A percentile compares a stretch with the other conserved stretches of the same genome.
Evolutionary conservation across 1,140 invertebrate genomes (phyloP).

Genomic region (Chymomyza costata): DNA sequence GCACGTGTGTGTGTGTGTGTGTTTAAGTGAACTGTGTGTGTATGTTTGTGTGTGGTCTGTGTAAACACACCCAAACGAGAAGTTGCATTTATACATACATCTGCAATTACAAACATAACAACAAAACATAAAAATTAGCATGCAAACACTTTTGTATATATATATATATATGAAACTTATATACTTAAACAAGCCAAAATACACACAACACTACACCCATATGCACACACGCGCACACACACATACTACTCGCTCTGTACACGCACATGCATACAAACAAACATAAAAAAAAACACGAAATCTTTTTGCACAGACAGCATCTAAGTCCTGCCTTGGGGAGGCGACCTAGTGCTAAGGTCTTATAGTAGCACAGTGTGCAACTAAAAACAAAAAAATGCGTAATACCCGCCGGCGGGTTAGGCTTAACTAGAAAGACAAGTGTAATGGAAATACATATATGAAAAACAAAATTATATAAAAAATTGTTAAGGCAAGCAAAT

Average conservation of each 20-base stretch:
- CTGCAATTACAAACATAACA: slow-evolving; percentile 8
- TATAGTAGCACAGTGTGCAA: slow-evolving; percentile 43
- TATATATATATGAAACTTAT: slow-evolving; percentile 36
- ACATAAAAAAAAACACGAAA: background rate
- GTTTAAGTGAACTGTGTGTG: slow-evolving; percentile 10
- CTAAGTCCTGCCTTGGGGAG: slow-evolving; percentile 29
- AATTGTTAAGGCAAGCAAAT: too few relatives aligned
- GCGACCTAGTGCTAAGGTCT: too few relatives aligned
- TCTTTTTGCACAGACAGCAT: slow-evolving; percentile 16
- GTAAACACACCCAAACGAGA: slow-evolving; percentile 10
- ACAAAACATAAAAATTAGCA: slow-evolving; percentile 10
- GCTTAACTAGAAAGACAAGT: slow-evolving; percentile 17
- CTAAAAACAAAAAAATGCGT: slow-evolving; percentile 35
- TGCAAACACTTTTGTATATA: slow-evolving; percentile 29
- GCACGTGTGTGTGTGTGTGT: slow-evolving; percentile 9
- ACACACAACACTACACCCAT: slow-evolving; percentile 11
- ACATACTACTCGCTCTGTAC: too few relatives aligned
- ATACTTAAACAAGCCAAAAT: slow-evolving; percentile 25
- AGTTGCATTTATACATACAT: slow-evolving; percentile 38
- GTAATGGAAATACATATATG: slow-evolving; percentile 2
- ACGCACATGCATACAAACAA: slow-evolving; percentile 10
- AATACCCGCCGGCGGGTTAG: slow-evolving; percentile 62
- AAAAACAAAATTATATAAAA: too few relatives aligned
- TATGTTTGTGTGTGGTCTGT: slow-evolving; percentile 16
- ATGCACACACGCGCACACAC: slow-evolving; percentile 11